Percentiles rank a stretch among this genome's conserved stretches.
phyloP scores from a whole-genome alignment of 1,140 invertebrate genomes.

The Pseudomyrmex flavicornis region DNA sequence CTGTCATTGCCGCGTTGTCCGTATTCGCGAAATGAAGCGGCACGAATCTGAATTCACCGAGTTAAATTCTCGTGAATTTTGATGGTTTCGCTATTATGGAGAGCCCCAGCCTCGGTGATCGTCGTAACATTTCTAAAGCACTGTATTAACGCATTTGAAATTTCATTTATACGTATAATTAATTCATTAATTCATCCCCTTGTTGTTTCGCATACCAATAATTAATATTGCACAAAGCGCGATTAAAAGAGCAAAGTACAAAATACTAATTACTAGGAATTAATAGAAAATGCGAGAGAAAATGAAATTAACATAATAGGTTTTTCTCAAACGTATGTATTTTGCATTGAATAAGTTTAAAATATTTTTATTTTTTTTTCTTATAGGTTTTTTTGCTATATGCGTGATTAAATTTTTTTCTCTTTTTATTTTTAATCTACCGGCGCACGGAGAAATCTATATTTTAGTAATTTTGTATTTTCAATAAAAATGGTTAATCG shows the following conservation, averaged over 20 bases:
- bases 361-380: too few relatives aligned
- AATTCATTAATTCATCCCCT: conserved; percentile 14
- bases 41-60: conserved; percentile 32
- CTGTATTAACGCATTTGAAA: conserved; percentile 20
- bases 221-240: conserved; percentile 6
- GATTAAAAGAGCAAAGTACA: conserved; percentile 16
- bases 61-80: conserved; percentile 47
- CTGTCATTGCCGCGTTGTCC: conserved; percentile 16
- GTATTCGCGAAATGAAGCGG: conserved; percentile 37
- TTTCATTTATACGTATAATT: conserved; percentile 38
- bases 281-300: too few relatives aligned
- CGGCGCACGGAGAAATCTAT: background rate
- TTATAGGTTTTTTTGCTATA: background rate
- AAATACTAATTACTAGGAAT: background rate
- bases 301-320: background rate
- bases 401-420: background rate
- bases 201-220: conserved; percentile 1
- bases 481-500: conserved; percentile 14
- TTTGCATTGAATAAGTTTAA: background rate
- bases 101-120: background rate
- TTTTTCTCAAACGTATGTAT: background rate
- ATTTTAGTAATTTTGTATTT: conserved; percentile 33
- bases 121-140: conserved; percentile 32
- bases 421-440: background rate
- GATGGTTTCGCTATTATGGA: conserved; percentile 32